Evolutionary conservation across 2,888 invertebrate genomes (phyloP), one percentile per base, ranked within the genome.

Genomic region (Pyralis farinalis): DNA sequence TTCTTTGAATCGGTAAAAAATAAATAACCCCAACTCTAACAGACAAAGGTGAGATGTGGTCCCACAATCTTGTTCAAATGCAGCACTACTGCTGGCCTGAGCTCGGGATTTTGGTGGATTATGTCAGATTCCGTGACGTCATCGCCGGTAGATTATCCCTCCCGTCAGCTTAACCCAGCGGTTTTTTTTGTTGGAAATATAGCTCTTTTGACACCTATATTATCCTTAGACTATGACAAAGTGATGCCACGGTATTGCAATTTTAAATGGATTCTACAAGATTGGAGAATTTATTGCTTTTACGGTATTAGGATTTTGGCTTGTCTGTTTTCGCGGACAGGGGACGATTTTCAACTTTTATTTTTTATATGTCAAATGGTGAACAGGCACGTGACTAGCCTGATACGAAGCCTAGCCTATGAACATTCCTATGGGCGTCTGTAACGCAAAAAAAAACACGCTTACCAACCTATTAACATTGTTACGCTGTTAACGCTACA

Each of bases 111-210:
- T 35, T 27, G 12, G 11, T 21, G 40, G 44, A 49, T 45, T 45
- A 42, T 2, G 16, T 7, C 34, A 44, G 42, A 44, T 44, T 31
- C 42, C 44, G 38, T 34, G 40, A 40, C 40, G 34, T 34, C 40
- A 34, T 34, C 40, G 34, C 40, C 28, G 37, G 30, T 38, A 28
- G 46, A 42, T 49, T 47, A 44, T 21, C 34, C 43, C 29, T 37
- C 29, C 25, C 35, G 44, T 36, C 39, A 42, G 45, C 42, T 45
- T 43, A 49, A 35, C 44, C 41, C 32, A 42, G 33, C 22, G 27
- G 45, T 40, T 52, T 49, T 51, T 49, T 50, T 44, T 37, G 25
- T 32, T 25, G 34, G 27, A 42, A 46, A 50, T 47, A 50, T 46
- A 43, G 43, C 46, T 44, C 43, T 42, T 42, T 45, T 43, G 44